Percentiles rank a stretch among this genome's conserved stretches.
Conservation (phyloP, 2,888 invertebrate genomes). For the Calliopum simillimum region DNA sequence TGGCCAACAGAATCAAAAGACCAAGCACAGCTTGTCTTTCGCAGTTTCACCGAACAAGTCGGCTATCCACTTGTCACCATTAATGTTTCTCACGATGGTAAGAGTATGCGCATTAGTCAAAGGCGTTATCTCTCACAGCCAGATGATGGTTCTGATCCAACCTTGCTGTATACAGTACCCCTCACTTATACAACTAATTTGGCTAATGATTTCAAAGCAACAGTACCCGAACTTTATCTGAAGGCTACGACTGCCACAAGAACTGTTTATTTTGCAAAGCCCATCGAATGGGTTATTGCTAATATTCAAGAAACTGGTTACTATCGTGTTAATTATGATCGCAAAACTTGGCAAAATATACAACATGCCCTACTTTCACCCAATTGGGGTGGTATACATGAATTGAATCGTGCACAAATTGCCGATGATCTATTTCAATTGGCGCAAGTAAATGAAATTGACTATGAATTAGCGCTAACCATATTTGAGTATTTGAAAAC, state of each 20-base stretch:
- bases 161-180: conserved; percentile 57
- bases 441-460: conserved; percentile 75
- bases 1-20: conserved; percentile 54
- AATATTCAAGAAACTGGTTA: conserved; percentile 63
- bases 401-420: conserved; percentile 80
- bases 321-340: conserved; percentile 80
- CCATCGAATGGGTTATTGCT: conserved; percentile 57
- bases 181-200: conserved; percentile 58
- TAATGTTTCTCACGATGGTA: conserved; percentile 42
- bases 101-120: conserved; percentile 53
- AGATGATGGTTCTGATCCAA: conserved; percentile 47
- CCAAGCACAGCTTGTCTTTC: conserved; percentile 57
- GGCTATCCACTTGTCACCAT: conserved; percentile 77
- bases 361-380: conserved; percentile 43
- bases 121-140: conserved; percentile 60
- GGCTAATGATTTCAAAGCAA: conserved; percentile 50
- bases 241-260: neutral
- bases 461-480: conserved; percentile 74
- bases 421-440: conserved; percentile 84
- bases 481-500: conserved; percentile 76
- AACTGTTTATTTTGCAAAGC: neutral
- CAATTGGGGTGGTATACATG: conserved; percentile 69
- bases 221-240: conserved; percentile 55
- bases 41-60: conserved; percentile 75
- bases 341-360: conserved; percentile 71